Base-by-base conservation (phyloP, 1,140 invertebrate genomes). In the Papilio dardanus region DNA sequence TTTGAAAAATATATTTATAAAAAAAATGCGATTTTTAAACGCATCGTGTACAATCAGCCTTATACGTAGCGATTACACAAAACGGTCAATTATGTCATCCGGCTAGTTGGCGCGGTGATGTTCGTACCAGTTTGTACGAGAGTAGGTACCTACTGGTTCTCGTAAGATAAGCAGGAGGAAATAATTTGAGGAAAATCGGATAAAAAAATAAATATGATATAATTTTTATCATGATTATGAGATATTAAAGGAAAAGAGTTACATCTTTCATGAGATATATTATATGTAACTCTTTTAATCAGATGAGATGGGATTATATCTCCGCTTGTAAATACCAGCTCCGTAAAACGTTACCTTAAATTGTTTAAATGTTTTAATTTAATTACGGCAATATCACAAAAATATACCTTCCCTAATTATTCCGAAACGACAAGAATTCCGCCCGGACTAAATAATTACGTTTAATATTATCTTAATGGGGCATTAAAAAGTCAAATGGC, bases 401-500 rank as follows among this genome's bases (percentile, higher is more conserved):
- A 69, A 69, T 40, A 69, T 69, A 40, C 33, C 19, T 24, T 68
- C 35, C 6, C 66, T 68, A 66, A 66, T 66, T 68, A 68, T 68
- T 68, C 19, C 19, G 66, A 68, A 33, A 37, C n/a, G 33, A 19
- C 66, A 35, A 68, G 66, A 68, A 68, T 40, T 68, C 35, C 66
- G 19, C 16, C 37, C 68, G 68, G 37, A 31, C 24, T 28, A 62
- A 67, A 67, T 77, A 74, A 73, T 76, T 73, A 35, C 46, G 46
- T 74, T 76, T 66, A 67, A 74, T 67, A 65, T 76, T 76, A 77
- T 77, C 79, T 77, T 76, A 80, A 80, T 80, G 71, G 76, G 6
- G 33, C 71, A 77, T 80, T 77, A 74, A 74, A 76, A 76, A 77
- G 46, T 77, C 71, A 66, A 77, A 77, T 76, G 69, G 74, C 69